Percentiles rank a stretch among this genome's conserved stretches.
phyloP scores from a whole-genome alignment of 2,888 invertebrate genomes.

The Hypomecis atomaria region DNA sequence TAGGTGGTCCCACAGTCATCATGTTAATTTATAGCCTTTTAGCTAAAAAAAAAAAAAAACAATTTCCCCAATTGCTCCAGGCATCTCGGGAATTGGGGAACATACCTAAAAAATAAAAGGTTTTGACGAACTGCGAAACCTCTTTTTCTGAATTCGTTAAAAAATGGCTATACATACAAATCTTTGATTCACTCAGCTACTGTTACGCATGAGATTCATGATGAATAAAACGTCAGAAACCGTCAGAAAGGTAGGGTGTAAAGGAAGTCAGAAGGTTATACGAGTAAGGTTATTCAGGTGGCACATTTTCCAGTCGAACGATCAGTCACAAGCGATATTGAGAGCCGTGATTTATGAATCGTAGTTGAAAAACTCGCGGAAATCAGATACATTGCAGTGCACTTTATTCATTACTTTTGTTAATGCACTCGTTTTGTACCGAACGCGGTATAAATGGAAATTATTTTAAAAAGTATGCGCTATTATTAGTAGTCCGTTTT shows the following conservation, averaged over 20 bases:
- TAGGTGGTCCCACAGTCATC: no score
- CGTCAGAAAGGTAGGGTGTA: conserved; percentile 7
- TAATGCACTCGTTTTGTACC: conserved; percentile 10
- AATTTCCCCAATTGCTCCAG: no score
- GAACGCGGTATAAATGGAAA: neutral
- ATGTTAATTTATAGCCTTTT: no score
- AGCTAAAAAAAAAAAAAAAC: no score
- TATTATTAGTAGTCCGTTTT: neutral
- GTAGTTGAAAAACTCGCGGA: conserved; percentile 33
- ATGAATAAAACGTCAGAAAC: conserved; percentile 16
- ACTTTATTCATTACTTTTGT: conserved; percentile 22
- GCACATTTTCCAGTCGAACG: conserved; percentile 27
- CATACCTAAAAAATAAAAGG: no score
- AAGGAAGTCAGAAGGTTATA: conserved; percentile 39
- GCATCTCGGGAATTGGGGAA: no score
- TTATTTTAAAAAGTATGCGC: neutral
- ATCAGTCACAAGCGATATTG: conserved; percentile 44
- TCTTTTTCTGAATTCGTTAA: no score
- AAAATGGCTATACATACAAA: no score
- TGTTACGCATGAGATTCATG: conserved; percentile 1
- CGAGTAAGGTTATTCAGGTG: conserved; percentile 41
- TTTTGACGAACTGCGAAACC: no score
- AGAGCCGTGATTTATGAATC: conserved; percentile 44
- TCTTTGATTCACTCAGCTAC: neutral
- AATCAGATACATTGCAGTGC: conserved; percentile 13